phyloP scores from a whole-genome alignment of 2,113 vertebrate species.

The Apteryx owenii region DNA sequence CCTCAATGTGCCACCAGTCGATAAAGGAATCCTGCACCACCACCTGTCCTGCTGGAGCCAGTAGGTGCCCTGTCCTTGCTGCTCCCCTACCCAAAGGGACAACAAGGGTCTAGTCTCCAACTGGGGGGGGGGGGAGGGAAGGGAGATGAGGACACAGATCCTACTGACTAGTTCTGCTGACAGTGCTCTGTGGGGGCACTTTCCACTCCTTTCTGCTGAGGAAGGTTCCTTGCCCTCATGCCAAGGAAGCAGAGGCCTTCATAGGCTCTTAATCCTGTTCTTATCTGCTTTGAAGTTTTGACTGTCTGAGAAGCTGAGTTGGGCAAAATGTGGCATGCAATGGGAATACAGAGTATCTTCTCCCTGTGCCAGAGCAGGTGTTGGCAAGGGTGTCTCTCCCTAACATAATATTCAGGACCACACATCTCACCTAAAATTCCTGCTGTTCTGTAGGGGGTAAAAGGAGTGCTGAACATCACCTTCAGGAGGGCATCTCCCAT shows the following conservation, averaged over 20 bases:
- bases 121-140: background rate
- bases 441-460: constrained; percentile 11
- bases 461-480: background rate
- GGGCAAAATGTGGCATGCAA: background rate
- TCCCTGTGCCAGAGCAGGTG: too few species aligned
- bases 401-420: background rate
- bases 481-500: background rate
- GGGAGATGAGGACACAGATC: background rate
- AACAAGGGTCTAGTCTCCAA: too few species aligned
- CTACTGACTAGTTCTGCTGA: background rate
- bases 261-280: background rate
- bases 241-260: background rate
- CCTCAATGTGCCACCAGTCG: constrained; percentile 21
- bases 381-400: background rate
- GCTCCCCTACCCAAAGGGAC: background rate
- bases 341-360: too few species aligned
- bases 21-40: background rate
- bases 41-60: constrained; percentile 5
- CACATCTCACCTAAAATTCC: background rate
- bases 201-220: background rate
- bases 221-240: background rate
- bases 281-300: background rate
- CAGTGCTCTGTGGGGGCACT: background rate
- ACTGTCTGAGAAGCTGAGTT: background rate
- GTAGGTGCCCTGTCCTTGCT: constrained; percentile 2